A percentile compares a stretch with the other conserved stretches of the same genome.
phyloP scores from a whole-genome alignment of 1,140 invertebrate species.

The Ruditapes philippinarum region DNA sequence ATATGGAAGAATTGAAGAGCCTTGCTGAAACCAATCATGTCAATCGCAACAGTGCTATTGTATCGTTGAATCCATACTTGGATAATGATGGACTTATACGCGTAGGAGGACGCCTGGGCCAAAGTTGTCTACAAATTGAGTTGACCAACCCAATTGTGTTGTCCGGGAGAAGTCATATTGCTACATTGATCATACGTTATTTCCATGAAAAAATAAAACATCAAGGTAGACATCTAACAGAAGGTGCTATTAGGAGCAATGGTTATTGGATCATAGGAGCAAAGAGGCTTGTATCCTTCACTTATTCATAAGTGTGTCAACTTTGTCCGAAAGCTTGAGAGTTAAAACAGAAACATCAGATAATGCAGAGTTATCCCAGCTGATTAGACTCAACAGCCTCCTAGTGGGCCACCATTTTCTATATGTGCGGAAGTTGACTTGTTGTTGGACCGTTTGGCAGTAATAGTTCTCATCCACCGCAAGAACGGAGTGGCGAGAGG shows the following conservation, averaged over 20 bases:
- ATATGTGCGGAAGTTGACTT: too few species aligned
- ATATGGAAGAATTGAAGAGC: neutral
- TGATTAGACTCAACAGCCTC: too few species aligned
- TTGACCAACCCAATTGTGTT: conserved; percentile 44
- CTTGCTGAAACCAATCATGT: neutral
- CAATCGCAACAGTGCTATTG: neutral
- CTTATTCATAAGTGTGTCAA: too few species aligned
- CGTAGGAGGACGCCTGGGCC: conserved; percentile 28
- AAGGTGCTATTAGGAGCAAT: conserved; percentile 40
- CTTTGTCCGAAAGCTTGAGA: too few species aligned
- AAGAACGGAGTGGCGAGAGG: too few species aligned
- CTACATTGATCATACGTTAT: conserved; percentile 21
- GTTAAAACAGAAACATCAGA: too few species aligned
- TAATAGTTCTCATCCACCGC: too few species aligned
- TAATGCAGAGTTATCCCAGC: too few species aligned
- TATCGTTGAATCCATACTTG: conserved; percentile 40
- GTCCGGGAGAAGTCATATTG: conserved; percentile 24
- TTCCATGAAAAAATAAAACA: conserved; percentile 53
- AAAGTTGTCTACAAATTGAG: neutral
- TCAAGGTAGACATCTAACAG: conserved; percentile 64
- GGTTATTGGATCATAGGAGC: conserved; percentile 66
- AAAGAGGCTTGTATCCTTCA: conserved; percentile 55
- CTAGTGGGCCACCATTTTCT: too few species aligned
- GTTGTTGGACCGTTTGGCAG: too few species aligned
- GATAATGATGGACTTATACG: conserved; percentile 8